These are phyloP conservation scores for Hyla sarda DNA, from an alignment of 2,113 vertebrate species.

Conservation along the genomic window DNA sequence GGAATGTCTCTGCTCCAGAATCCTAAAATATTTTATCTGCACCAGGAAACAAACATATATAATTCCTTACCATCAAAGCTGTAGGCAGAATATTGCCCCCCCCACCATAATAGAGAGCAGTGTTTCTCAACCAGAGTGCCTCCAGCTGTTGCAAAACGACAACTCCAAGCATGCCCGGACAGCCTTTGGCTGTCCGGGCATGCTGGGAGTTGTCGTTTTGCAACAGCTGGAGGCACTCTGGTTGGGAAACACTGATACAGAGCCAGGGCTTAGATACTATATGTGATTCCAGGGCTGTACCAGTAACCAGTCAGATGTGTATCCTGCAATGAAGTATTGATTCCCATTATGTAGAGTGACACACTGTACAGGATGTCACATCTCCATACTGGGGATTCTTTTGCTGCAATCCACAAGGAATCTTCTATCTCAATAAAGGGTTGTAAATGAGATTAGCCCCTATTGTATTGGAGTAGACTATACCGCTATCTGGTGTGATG, in stretches of 20 bases:
- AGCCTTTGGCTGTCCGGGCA: too few species aligned
- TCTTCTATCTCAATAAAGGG: conserved; percentile 9
- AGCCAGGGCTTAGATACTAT: too few species aligned
- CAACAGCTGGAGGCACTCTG: too few species aligned
- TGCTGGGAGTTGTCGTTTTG: too few species aligned
- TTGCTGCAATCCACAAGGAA: conserved; percentile 34
- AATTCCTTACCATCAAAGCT: too few species aligned
- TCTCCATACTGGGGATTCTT: conserved; percentile 1
- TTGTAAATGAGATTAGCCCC: conserved; percentile 50
- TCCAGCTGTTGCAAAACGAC: too few species aligned
- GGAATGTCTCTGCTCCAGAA: too few species aligned
- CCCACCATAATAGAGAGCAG: too few species aligned
- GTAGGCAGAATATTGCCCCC: too few species aligned
- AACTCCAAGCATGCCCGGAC: too few species aligned
- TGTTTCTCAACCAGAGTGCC: too few species aligned
- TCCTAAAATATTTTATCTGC: neutral
- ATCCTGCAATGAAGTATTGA: neutral
- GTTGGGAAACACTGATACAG: too few species aligned
- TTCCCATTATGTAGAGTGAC: neutral
- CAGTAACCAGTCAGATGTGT: neutral
- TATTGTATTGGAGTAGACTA: conserved; percentile 39
- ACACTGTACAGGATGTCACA: neutral
- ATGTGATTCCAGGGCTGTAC: neutral
- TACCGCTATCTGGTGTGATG: conserved; percentile 7
- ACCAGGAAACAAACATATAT: neutral